Evolutionary conservation across 2,888 invertebrate genomes (phyloP).

Genomic region (Heteropelma amictum): DNA sequence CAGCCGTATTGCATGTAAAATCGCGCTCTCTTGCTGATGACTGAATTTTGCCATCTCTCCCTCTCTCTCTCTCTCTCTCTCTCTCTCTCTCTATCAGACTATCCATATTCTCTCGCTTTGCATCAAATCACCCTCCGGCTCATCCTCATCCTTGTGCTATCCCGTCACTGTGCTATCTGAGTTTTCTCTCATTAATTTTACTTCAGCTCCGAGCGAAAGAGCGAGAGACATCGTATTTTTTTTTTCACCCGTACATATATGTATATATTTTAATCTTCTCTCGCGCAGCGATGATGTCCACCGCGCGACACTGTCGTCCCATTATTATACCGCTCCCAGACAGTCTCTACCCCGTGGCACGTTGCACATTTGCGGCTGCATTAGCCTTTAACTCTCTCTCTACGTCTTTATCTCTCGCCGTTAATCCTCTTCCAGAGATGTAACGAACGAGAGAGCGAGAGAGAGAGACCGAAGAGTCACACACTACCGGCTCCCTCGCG

Average conservation of each 20-base stretch:
- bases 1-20: conserved; percentile 17
- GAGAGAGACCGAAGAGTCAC: conserved; percentile 5
- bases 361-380: conserved; percentile 50
- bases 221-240: conserved; percentile 20
- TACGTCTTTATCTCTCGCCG: conserved; percentile 53
- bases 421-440: conserved; percentile 41
- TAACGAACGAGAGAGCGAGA: neutral
- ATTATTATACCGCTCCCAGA: conserved; percentile 57
- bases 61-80: conserved; percentile 16
- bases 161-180: conserved; percentile 52
- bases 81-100: conserved; percentile 16
- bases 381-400: conserved; percentile 54
- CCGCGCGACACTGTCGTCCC: conserved; percentile 49
- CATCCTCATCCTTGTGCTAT: conserved; percentile 38
- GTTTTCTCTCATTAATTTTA: conserved; percentile 62
- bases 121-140: conserved; percentile 40
- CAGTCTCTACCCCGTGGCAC: conserved; percentile 33
- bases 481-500: conserved; percentile 4
- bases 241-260: neutral
- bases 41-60: conserved; percentile 18
- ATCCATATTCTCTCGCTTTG: conserved; percentile 6
- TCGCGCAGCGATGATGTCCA: conserved; percentile 52
- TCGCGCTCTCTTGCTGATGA: conserved; percentile 26
- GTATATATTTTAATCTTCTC: conserved; percentile 11
- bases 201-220: too few species aligned